Base-by-base conservation (phyloP, 2,113 vertebrate species). In the Macquaria australasica region DNA sequence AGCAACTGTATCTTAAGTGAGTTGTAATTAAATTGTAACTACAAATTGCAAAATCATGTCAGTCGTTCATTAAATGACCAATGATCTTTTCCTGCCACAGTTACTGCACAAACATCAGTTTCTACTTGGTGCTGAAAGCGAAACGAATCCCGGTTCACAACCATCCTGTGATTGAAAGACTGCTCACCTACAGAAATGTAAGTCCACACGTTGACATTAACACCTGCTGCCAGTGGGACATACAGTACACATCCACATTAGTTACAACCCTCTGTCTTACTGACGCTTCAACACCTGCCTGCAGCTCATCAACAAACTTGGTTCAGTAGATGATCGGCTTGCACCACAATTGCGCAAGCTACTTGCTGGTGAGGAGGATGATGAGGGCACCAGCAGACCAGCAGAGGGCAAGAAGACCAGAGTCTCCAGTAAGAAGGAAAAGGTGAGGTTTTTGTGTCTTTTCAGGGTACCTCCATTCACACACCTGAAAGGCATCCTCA, bases 71-170 rank as follows among this genome's bases (percentile, higher is more conserved):
- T 60, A 14, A 64, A 0, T 8, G 15, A 41, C 53, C 51, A 20
- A 25, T 66, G 8, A 69, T 11, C 60, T 21, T 92, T 31, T 81
- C 71, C 37, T 50, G 5, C 55, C 31, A 1, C 81, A 97, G 96
- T 88, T 99, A 99, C 75, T 99, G 98, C 86, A 96, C 97, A 88
- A 99, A 99, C 81, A 97, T 99, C 89, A 98, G 98, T 48, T 99
- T 99, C 94, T 99, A 99, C 63, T 88, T 99, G 94, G 95, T 98
- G 48, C 83, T 99, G 75, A 99, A 99, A 94, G 94, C 98, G 1
- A 97, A 97, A 91, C 92, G 98, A 79, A 90, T 96, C 37, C 96
- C 96, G 0, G 96, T 96, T 66, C 97, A 97, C 0, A 97, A 95
- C 37, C 98, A 99, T 91, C 98, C 98, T 0, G 94, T 99, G 82